Percentiles rank a stretch among this genome's conserved stretches.
Conservation (phyloP, 1,140 invertebrate species). For the Conus ventricosus region DNA sequence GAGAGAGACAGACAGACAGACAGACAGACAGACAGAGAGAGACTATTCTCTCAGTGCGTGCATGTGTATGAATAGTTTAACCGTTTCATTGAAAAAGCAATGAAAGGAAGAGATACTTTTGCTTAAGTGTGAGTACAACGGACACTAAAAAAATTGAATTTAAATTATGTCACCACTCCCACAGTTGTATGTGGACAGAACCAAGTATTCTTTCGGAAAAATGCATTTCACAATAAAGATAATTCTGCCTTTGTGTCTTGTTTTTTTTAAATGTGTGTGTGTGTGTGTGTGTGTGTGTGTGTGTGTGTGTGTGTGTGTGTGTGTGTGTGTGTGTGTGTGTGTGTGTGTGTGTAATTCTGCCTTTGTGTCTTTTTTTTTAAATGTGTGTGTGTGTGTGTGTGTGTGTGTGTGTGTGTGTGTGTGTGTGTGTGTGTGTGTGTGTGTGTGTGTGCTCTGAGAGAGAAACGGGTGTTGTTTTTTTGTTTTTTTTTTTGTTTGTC, state of each 20-base stretch:
- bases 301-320: conserved; percentile 13
- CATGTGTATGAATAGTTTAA: too few species aligned
- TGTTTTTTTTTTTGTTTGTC: too few species aligned
- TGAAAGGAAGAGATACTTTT: too few species aligned
- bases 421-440: conserved; percentile 8
- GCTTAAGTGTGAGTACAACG: too few species aligned
- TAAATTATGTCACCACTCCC: too few species aligned
- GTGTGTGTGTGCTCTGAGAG: neutral
- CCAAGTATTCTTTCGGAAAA: neutral
- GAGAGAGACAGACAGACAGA: too few species aligned
- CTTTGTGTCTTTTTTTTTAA: neutral
- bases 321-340: conserved; percentile 12
- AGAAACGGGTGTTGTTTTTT: too few species aligned
- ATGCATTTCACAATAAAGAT: neutral
- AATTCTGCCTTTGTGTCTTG: neutral
- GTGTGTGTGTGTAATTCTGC: neutral
- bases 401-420: conserved; percentile 15
- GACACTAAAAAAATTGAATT: too few species aligned
- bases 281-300: neutral
- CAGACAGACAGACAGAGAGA: too few species aligned
- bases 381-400: neutral
- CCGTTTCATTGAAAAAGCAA: too few species aligned
- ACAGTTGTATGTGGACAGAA: too few species aligned
- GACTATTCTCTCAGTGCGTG: too few species aligned
- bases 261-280: neutral